Conservation (phyloP, 2,113 vertebrate species). For the Lophura nycthemera region DNA sequence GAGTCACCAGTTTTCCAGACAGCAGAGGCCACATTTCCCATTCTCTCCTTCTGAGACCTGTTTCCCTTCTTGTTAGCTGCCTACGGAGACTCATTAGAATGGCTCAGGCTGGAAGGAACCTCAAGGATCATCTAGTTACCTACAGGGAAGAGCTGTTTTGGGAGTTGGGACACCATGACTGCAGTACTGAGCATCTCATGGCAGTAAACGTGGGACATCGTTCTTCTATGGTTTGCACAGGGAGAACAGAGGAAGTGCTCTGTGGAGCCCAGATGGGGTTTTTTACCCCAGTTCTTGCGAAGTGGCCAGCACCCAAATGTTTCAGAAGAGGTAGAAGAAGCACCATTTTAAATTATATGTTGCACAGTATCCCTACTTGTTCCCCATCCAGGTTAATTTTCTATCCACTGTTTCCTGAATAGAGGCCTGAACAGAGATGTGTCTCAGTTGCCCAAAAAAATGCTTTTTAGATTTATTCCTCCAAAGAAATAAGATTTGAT, state of each 20-base stretch:
- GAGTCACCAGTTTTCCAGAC: background rate
- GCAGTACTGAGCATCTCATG: background rate
- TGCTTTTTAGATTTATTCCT: background rate
- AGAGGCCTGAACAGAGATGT: background rate
- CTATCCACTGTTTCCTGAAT: background rate
- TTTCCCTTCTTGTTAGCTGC: background rate
- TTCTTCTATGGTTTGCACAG: background rate
- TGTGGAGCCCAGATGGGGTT: background rate
- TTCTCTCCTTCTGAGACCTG: background rate
- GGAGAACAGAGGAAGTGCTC: background rate
- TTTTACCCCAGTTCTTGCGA: background rate
- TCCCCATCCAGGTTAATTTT: background rate
- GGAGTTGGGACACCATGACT: background rate
- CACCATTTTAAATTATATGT: fast-evolving
- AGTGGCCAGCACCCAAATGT: fast-evolving
- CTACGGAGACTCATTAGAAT: background rate
- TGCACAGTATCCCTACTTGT: background rate
- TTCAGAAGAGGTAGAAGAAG: background rate
- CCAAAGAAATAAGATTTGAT: background rate
- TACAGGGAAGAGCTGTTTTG: background rate
- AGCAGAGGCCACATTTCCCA: background rate
- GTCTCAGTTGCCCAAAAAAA: background rate
- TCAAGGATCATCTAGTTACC: background rate
- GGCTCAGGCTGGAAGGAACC: no score
- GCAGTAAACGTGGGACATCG: fast-evolving